Evolutionary conservation across 2,888 invertebrate genomes (phyloP).

Genomic region (Ellobium chinense): DNA sequence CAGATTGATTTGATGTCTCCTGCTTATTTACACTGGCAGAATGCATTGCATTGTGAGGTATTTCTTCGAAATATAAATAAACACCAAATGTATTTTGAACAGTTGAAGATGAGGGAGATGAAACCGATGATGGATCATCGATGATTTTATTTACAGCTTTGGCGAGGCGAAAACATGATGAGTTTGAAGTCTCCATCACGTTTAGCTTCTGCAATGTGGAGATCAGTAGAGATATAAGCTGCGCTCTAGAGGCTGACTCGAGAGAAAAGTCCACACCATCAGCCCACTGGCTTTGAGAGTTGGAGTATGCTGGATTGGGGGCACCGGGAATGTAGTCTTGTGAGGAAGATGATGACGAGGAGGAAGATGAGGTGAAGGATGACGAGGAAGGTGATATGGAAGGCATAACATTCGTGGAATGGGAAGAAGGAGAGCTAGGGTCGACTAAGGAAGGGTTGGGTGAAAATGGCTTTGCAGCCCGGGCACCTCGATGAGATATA

Average conservation of each 20-base stretch:
- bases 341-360: neutral
- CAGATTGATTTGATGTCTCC: neutral
- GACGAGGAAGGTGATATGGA: neutral
- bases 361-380: neutral
- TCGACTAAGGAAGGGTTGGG: neutral
- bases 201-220: conserved; percentile 51
- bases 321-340: neutral
- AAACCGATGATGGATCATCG: neutral
- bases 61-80: neutral
- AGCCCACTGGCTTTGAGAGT: neutral
- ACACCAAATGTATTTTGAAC: neutral
- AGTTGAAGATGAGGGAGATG: conserved; percentile 9
- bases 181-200: conserved; percentile 23
- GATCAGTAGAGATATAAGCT: conserved; percentile 44
- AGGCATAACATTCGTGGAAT: neutral
- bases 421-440: neutral
- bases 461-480: neutral
- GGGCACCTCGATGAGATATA: neutral
- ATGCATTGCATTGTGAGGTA: neutral
- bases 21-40: neutral
- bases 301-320: neutral
- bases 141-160: conserved; percentile 14
- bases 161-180: conserved; percentile 39
- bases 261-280: neutral
- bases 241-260: conserved; percentile 9